Percentiles rank a stretch among this genome's conserved stretches.
These are phyloP conservation scores for Ephialtes manifestator DNA, from an alignment of 2,888 invertebrate genomes.

Conservation along the genomic window DNA sequence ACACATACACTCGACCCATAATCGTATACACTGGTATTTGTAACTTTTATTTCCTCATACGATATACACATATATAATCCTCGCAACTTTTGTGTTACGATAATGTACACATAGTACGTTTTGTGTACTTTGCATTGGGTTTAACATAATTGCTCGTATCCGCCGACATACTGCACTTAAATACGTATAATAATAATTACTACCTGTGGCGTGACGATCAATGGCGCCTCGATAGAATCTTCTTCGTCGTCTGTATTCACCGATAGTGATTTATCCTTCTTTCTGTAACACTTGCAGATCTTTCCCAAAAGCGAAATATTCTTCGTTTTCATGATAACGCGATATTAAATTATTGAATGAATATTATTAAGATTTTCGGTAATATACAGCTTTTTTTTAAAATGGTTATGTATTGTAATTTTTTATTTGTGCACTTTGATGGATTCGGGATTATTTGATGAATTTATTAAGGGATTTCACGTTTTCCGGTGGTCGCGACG, in stretches of 20 bases:
- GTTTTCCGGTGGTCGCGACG: background rate
- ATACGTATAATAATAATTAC: slow-evolving; percentile 24
- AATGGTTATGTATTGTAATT: background rate
- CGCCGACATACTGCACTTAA: background rate
- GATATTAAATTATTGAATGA: background rate
- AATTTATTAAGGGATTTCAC: background rate
- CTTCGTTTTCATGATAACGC: slow-evolving; percentile 79
- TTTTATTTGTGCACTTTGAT: background rate
- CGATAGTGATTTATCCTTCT: slow-evolving; percentile 69
- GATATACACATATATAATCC: background rate
- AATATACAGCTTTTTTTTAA: background rate
- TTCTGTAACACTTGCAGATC: slow-evolving; percentile 80
- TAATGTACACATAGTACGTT: slow-evolving; percentile 2
- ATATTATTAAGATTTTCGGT: background rate
- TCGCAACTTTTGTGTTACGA: background rate
- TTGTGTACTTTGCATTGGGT: background rate
- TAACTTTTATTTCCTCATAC: background rate
- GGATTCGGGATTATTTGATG: background rate
- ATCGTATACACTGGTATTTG: background rate
- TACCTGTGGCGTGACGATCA: slow-evolving; percentile 74
- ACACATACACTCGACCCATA: slow-evolving; percentile 8
- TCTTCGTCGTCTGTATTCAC: slow-evolving; percentile 65
- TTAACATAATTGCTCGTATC: background rate
- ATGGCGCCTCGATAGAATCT: slow-evolving; percentile 56
- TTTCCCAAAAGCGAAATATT: slow-evolving; percentile 78